These are phyloP conservation scores for Andricus curvator DNA, from an alignment of 2,888 invertebrate genomes.

Conservation along the genomic window DNA sequence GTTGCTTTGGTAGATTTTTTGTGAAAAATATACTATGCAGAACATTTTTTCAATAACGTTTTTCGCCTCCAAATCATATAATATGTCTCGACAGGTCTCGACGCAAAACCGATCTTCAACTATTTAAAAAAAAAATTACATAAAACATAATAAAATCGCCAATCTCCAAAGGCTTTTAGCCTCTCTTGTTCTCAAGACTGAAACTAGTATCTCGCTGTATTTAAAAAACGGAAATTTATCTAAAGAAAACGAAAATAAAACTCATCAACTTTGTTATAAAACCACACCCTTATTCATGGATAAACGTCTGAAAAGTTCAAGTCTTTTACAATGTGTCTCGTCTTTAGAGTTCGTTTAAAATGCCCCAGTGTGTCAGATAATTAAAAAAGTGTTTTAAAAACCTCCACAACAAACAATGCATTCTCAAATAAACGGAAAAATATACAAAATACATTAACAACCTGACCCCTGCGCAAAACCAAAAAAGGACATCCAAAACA, in stretches of 20 bases:
- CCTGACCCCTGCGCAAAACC: not conserved
- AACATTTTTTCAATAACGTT: too few relatives aligned
- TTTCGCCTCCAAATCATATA: too few relatives aligned
- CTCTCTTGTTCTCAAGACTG: too few relatives aligned
- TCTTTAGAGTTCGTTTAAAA: conserved; percentile 32
- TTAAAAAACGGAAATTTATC: not conserved
- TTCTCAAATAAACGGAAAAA: not conserved
- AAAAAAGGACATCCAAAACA: not conserved
- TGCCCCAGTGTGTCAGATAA: not conserved
- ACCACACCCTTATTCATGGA: too few relatives aligned
- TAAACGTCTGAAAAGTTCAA: not conserved
- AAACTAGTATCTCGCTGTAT: not conserved
- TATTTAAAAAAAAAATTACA: not conserved
- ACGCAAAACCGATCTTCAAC: not conserved
- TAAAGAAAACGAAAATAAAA: not conserved
- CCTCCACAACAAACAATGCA: not conserved
- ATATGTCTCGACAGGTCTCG: too few relatives aligned
- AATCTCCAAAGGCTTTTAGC: not conserved
- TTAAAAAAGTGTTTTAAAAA: not conserved
- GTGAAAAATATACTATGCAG: too few relatives aligned
- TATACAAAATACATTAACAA: not conserved
- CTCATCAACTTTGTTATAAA: not conserved
- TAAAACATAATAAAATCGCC: not conserved
- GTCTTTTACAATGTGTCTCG: conserved; percentile 14
- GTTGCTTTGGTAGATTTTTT: too few relatives aligned